These are phyloP conservation scores for Ceyx margarethae DNA, from an alignment of 2,113 vertebrate species.

Conservation along the genomic window DNA sequence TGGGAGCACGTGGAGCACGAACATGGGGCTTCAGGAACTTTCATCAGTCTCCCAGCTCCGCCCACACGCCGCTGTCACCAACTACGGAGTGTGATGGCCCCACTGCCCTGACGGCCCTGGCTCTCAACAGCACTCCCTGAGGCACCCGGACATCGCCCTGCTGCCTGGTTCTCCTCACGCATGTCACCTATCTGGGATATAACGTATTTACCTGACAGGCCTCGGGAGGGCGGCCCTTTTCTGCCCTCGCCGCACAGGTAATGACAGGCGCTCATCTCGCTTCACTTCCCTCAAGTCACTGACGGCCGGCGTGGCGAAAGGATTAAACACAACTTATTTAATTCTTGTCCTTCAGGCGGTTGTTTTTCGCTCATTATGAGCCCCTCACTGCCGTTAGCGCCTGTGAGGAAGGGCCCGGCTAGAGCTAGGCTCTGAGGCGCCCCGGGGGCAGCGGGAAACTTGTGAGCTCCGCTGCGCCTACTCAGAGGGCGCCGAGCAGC, in stretches of 20 bases:
- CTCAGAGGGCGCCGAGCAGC: neutral
- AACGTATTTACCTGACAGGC: neutral
- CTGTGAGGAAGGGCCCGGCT: neutral
- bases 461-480: neutral
- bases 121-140: neutral
- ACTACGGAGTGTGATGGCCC: neutral
- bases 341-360: accelerated
- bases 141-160: no score
- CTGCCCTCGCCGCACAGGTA: neutral
- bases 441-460: neutral
- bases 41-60: no score
- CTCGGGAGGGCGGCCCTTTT: no score
- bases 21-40: neutral
- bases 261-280: accelerated
- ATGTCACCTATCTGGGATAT: accelerated
- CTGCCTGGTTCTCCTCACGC: neutral
- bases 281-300: accelerated
- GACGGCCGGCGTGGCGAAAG: neutral
- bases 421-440: neutral
- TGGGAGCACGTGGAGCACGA: accelerated
- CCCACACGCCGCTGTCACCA: neutral
- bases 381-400: neutral
- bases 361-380: accelerated
- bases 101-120: neutral
- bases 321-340: accelerated